Conservation (phyloP, 2,113 vertebrate genomes). For the Chrysochloris asiatica region DNA sequence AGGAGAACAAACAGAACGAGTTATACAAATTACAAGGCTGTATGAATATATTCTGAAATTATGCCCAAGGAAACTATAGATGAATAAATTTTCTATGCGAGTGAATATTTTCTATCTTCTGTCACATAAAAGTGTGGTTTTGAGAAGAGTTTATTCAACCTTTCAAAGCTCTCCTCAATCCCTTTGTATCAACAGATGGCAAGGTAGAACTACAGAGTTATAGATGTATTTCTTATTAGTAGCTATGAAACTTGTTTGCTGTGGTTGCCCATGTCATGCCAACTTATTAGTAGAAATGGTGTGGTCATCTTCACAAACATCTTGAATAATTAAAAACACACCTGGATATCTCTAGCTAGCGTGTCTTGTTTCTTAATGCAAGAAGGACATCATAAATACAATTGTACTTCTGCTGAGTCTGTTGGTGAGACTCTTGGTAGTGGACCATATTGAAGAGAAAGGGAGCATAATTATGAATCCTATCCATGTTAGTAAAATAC, state of each 20-base stretch:
- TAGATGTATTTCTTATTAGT: not conserved
- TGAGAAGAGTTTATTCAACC: not conserved
- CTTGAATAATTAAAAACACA: not conserved
- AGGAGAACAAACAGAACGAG: not conserved
- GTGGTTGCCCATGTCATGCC: not conserved
- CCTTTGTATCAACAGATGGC: no score
- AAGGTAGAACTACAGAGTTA: not conserved
- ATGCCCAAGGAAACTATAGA: not conserved
- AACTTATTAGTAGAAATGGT: not conserved
- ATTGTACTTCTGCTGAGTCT: not conserved
- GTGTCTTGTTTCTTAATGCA: not conserved
- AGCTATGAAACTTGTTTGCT: not conserved
- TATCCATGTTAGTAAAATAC: no score
- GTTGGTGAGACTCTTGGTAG: not conserved
- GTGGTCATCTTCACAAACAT: not conserved
- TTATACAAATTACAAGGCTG: not conserved
- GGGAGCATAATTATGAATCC: not conserved
- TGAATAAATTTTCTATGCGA: not conserved
- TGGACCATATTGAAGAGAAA: conserved; percentile 5
- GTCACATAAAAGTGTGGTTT: not conserved
- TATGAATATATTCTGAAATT: not conserved
- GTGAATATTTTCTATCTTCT: not conserved
- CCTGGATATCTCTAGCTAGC: not conserved
- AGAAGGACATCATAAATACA: not conserved
- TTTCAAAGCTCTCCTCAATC: not conserved